These are phyloP conservation scores for Galbula dea DNA, from an alignment of 2,113 vertebrate genomes.

Conservation along the genomic window DNA sequence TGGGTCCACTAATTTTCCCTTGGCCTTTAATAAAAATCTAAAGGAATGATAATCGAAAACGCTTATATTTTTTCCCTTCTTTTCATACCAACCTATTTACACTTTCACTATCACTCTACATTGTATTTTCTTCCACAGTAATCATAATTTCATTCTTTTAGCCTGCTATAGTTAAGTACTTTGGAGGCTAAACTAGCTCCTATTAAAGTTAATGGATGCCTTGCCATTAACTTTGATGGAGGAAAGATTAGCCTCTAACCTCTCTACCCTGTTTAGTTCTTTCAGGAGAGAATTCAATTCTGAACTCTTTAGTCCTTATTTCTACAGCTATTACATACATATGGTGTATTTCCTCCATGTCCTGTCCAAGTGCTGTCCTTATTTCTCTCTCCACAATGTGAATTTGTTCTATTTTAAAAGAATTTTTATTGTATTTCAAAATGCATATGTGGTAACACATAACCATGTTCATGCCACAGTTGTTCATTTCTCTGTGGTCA, in stretches of 20 bases:
- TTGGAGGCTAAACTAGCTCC: background rate
- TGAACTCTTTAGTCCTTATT: background rate
- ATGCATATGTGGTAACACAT: rapidly evolving
- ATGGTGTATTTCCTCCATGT: background rate
- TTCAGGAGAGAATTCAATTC: background rate
- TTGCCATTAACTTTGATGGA: background rate
- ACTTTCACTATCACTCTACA: background rate
- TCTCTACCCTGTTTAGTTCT: background rate
- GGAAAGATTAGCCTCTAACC: background rate
- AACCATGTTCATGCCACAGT: background rate
- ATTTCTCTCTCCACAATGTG: background rate
- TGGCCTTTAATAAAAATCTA: background rate
- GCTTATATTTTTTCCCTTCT: background rate
- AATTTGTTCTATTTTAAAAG: background rate
- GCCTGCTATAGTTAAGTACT: background rate
- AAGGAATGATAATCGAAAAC: background rate
- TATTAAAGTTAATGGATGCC: background rate
- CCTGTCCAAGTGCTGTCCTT: background rate
- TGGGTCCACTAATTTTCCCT: background rate
- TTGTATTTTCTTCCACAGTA: background rate
- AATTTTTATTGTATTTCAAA: background rate
- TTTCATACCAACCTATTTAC: background rate
- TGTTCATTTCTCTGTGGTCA: background rate
- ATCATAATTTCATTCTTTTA: background rate
- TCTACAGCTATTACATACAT: background rate